Conservation (phyloP, 2,113 vertebrate species). For the Diadophis punctatus region DNA sequence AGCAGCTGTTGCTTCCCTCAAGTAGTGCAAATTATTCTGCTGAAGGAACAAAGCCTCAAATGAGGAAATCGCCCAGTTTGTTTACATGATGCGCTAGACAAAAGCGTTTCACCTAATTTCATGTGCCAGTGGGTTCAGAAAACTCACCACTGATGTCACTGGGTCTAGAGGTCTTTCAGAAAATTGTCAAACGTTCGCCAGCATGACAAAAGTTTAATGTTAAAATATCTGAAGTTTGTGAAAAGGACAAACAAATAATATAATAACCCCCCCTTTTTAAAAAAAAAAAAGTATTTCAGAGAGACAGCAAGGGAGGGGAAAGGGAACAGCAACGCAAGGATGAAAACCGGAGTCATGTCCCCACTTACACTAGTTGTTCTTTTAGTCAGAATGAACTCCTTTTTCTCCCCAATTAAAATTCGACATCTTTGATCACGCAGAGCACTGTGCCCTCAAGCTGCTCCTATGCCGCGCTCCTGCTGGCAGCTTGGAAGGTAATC, state of each 20-base stretch:
- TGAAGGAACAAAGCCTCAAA: conserved; percentile 50
- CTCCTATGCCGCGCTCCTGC: not conserved
- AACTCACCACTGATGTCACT: conserved; percentile 34
- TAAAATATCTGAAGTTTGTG: not conserved
- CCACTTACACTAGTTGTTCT: not conserved
- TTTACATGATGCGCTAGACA: conserved; percentile 56
- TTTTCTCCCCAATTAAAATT: not conserved
- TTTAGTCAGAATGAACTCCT: not conserved
- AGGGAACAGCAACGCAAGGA: conserved; percentile 6
- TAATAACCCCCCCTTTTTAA: not conserved
- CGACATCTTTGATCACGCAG: not conserved
- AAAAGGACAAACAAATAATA: not conserved
- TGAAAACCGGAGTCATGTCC: not conserved
- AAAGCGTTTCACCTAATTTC: conserved; percentile 55
- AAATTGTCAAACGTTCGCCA: not conserved
- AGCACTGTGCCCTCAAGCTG: not conserved
- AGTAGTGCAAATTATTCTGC: conserved; percentile 56
- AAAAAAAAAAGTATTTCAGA: not conserved
- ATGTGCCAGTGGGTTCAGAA: conserved; percentile 28
- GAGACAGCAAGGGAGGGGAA: conserved; percentile 3
- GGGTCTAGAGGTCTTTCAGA: conserved; percentile 19
- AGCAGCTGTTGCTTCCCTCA: conserved; percentile 57
- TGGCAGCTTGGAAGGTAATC: not conserved
- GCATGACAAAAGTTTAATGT: not conserved
- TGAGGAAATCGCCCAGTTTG: conserved; percentile 55